Evolutionary conservation across 2,797 vertebrate genomes (phyloP).

Genomic region (Eleutherodactylus coqui): DNA sequence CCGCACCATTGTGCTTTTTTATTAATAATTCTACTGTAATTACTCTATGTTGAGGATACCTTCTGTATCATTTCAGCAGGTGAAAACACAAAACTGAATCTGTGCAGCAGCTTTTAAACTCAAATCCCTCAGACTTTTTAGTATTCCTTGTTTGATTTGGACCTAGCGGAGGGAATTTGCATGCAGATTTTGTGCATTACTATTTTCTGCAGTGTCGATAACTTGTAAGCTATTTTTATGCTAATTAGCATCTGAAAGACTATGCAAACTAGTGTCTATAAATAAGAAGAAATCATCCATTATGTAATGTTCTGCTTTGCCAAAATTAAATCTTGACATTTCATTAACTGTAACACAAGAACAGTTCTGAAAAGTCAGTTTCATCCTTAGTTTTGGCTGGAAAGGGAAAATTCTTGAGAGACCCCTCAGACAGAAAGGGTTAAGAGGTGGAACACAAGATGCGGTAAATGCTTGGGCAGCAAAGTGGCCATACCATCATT

Average conservation of each 20-base stretch:
- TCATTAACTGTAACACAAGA: not conserved
- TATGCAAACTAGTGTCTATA: conserved; percentile 24
- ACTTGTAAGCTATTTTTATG: conserved; percentile 14
- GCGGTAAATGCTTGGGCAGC: too few species aligned
- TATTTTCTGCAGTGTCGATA: not conserved
- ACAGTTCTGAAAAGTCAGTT: not conserved
- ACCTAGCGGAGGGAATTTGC: not conserved
- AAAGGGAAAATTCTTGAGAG: too few species aligned
- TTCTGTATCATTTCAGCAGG: not conserved
- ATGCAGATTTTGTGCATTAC: not conserved
- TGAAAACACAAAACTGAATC: not conserved
- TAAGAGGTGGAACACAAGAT: too few species aligned
- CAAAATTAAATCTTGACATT: not conserved
- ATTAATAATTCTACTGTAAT: conserved; percentile 4
- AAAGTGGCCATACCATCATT: too few species aligned
- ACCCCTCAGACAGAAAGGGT: too few species aligned
- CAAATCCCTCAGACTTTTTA: not conserved
- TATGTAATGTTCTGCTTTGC: not conserved
- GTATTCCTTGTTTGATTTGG: not conserved
- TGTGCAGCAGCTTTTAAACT: not conserved
- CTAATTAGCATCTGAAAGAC: conserved; percentile 3
- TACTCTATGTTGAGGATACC: not conserved
- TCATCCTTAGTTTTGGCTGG: not conserved
- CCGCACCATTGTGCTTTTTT: not conserved
- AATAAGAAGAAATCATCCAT: not conserved